phyloP scores from a whole-genome alignment of 92 coral and sea anemone species.

The Porites divaricata region DNA sequence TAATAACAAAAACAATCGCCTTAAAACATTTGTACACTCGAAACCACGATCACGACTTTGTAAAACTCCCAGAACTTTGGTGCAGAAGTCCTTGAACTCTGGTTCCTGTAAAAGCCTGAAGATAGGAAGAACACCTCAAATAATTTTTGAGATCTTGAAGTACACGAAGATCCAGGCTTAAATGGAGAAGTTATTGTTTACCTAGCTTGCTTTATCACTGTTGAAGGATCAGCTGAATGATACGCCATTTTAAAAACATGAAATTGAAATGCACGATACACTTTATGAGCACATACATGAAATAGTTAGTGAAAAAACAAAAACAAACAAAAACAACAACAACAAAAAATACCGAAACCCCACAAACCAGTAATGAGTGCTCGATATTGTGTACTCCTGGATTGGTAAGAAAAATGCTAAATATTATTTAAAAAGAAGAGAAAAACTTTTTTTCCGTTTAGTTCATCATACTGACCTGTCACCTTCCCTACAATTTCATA shows the following conservation, averaged over 20 bases:
- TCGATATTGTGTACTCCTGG: too few relatives aligned
- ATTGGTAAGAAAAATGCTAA: too few relatives aligned
- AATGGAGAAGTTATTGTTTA: conserved; percentile 11
- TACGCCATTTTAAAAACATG: conserved; percentile 71
- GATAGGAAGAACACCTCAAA: neutral
- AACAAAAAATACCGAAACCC: too few relatives aligned
- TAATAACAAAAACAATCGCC: conserved; percentile 71
- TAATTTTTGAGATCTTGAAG: neutral
- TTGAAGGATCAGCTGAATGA: conserved; percentile 70
- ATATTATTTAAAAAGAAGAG: too few relatives aligned
- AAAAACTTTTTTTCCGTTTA: too few relatives aligned
- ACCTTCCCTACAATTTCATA: too few relatives aligned
- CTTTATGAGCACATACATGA: too few relatives aligned
- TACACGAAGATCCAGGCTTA: neutral
- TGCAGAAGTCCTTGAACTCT: conserved; percentile 79
- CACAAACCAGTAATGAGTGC: too few relatives aligned
- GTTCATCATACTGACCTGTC: too few relatives aligned
- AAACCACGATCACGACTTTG: conserved; percentile 83
- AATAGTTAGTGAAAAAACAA: too few relatives aligned
- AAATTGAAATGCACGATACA: too few relatives aligned
- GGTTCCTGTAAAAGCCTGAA: conserved; percentile 71
- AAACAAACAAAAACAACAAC: too few relatives aligned
- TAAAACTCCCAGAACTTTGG: conserved; percentile 54
- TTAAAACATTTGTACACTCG: conserved; percentile 66
- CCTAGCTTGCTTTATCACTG: conserved; percentile 86